Evolutionary conservation across 2,113 vertebrate genomes (phyloP), one percentile per base, ranked within the genome.

Genomic region (Psammodynastes pulverulentus): DNA sequence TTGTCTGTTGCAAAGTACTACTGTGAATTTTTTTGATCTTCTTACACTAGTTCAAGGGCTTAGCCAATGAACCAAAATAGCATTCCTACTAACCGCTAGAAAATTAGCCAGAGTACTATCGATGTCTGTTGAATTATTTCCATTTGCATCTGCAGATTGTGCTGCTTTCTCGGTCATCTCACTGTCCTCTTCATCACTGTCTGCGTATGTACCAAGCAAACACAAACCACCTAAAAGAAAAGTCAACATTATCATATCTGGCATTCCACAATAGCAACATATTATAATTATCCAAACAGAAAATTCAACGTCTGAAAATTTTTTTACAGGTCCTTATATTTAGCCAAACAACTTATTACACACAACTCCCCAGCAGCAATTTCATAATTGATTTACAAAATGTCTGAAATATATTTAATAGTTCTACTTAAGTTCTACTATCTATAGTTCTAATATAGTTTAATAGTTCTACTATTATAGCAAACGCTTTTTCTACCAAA

Each of bases 51-150:
- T 79, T 87, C 43, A 26, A 89, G 46, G n/a, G 84, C 43, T 56
- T 34, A 24, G 1, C 51, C 46, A 93, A n/a, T 89, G 43, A 93
- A 87, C 24, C 24, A 51, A 86, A 91, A 90, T 9, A 89, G 87
- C 93, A 89, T 9, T 34, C 49, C 89, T 94, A 98, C 98, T 98
- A 84, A 99, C 99, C 94, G 99, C 99, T 96, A 99, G 97, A 92
- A 99, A 99, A 96, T 98, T 99, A 2, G 99, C 99, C 95, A 99
- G 89, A 9, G 99, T 99, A 94, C 99, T 99, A 96, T 99, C 99
- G 0, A 99, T 99, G 94, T 99, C 99, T 0, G 97, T 4, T 0
- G 99, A 97, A 45, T 94, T 97, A 94, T 95, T 98, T 92, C 95
- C 98, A 1, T 98, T 98, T 0, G 98, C 92, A 24, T 98, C 98